Percentiles rank a stretch among this genome's conserved stretches.
These are phyloP conservation scores for Pterocles gutturalis DNA, from an alignment of 2,113 vertebrate species.

Conservation along the genomic window DNA sequence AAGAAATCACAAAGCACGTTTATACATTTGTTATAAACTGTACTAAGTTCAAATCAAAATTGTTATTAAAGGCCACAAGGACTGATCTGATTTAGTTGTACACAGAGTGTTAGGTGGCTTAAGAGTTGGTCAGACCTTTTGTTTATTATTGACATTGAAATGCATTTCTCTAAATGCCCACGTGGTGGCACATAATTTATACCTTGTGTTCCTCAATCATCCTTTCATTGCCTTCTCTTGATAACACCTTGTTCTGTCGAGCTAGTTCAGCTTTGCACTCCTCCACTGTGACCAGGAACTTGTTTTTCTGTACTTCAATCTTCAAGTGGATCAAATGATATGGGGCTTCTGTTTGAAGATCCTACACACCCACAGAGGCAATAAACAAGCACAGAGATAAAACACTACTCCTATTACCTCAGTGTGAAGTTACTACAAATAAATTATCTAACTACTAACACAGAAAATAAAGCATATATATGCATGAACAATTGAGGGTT, in stretches of 20 bases:
- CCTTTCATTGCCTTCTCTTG: slow-evolving; percentile 87
- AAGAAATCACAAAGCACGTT: background rate
- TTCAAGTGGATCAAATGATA: slow-evolving; percentile 91
- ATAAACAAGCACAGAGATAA: background rate
- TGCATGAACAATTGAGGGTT: background rate
- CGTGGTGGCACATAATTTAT: background rate
- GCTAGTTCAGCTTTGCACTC: slow-evolving; percentile 88
- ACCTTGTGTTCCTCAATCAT: slow-evolving; percentile 92
- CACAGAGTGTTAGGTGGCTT: background rate
- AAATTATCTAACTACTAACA: background rate
- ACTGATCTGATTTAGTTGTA: background rate
- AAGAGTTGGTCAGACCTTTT: background rate
- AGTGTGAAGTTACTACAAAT: background rate
- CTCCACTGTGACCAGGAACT: slow-evolving; percentile 80
- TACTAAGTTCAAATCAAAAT: background rate
- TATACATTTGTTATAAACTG: background rate
- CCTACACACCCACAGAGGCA: slow-evolving; percentile 71
- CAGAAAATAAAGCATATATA: background rate
- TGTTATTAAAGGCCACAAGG: background rate
- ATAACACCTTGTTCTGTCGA: slow-evolving; percentile 83
- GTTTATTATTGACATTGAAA: background rate
- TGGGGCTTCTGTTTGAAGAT: slow-evolving; percentile 91
- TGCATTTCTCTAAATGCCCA: background rate
- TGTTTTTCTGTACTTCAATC: slow-evolving; percentile 85
- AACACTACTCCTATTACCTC: background rate